These are phyloP conservation scores for Megaceryle torquata DNA, from an alignment of 2,113 vertebrate genomes.

Conservation along the genomic window DNA sequence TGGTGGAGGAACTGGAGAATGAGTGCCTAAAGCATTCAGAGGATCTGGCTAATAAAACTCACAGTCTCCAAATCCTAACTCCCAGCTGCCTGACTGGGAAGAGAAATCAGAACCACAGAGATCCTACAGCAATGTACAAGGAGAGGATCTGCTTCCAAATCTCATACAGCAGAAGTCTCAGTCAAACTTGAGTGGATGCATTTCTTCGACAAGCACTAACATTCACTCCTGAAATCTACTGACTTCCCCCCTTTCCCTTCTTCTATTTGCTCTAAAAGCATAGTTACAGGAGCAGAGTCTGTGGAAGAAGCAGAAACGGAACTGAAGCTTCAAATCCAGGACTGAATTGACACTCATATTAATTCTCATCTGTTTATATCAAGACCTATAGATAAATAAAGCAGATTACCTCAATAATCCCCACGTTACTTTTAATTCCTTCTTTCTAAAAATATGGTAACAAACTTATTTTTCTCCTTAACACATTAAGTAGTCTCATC, in stretches of 20 bases:
- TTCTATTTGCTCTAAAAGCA: background rate
- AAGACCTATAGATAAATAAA: background rate
- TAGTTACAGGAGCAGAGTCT: background rate
- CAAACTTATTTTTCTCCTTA: background rate
- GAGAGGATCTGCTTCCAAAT: background rate
- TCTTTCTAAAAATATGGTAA: background rate
- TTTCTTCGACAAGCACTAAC: background rate
- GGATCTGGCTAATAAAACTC: background rate
- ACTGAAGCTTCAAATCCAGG: background rate
- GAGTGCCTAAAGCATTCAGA: background rate
- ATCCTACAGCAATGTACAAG: too few species aligned
- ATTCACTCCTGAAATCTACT: background rate
- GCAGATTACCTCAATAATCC: background rate
- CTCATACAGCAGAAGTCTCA: background rate
- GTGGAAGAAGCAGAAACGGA: background rate
- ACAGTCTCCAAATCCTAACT: background rate
- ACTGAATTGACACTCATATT: background rate
- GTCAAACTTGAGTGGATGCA: background rate
- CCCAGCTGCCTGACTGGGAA: background rate
- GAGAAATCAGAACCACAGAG: background rate
- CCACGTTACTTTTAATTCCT: background rate
- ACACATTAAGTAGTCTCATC: background rate
- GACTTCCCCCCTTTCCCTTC: accelerated
- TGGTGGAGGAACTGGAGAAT: background rate
- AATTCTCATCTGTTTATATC: background rate